Evolutionary conservation across 2,113 vertebrate genomes (phyloP).

Genomic region (Coptodon bakossiorum): DNA sequence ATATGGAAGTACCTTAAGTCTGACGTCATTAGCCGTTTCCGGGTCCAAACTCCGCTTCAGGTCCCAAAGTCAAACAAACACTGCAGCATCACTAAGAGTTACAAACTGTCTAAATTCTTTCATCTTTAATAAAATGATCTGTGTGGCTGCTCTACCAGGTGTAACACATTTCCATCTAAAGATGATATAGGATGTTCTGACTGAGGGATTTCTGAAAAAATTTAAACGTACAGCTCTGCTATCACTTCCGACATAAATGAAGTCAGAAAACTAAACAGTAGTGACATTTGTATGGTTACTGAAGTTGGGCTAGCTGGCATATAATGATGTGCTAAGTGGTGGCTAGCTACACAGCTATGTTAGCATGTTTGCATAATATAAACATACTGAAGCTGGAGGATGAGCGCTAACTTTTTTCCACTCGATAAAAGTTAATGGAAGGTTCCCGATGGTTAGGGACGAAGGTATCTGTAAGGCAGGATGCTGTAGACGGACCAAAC

Average conservation of each 20-base stretch:
- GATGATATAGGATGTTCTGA: neutral
- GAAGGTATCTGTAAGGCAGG: neutral
- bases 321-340: neutral
- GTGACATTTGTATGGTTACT: neutral
- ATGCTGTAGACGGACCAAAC: neutral
- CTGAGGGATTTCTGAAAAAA: fast-evolving
- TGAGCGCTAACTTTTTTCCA: neutral
- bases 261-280: neutral
- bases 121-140: neutral
- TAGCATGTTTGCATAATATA: neutral
- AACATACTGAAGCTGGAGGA: neutral
- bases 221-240: neutral
- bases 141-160: neutral
- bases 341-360: neutral
- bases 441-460: neutral
- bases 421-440: neutral
- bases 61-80: neutral
- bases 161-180: neutral
- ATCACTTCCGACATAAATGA: neutral
- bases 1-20: neutral
- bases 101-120: neutral
- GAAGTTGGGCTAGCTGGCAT: neutral
- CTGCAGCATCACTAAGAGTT: neutral
- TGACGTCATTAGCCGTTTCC: neutral
- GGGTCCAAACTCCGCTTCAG: neutral